Base-by-base conservation (phyloP, 2,113 vertebrate species). In the Aix galericulata region DNA sequence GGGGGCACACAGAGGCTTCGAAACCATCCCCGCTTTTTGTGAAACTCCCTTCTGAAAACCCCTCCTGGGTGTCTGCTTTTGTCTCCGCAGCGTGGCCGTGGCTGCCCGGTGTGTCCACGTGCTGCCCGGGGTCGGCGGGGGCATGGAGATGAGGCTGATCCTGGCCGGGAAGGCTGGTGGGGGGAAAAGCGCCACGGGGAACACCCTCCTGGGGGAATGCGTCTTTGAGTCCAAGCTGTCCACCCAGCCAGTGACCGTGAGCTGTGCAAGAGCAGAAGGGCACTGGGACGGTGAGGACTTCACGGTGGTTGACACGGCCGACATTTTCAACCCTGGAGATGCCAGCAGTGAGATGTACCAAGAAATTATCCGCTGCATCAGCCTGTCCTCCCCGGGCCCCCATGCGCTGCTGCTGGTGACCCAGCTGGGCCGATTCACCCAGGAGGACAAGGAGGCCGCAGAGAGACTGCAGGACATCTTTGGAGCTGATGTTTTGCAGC, bases 241-340 rank as follows among this genome's bases (percentile, higher is more conserved):
- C 2, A 84, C 97, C 7, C 13, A 69, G 15, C 94, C 97, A 1
- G 52, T 97, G 59, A 98, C 98, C 5, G 17, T 32, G 1, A 88
- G 6, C 16, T 98, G 98, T 50, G 82, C 78, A 27, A 96, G 62
- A 12, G 94, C 82, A 42, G 93, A 26, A 0, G 85, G 93, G 17
- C 75, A 36, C 20, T 92, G 87, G 4, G 18, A 59, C 3, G 96
- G 94, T 3, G 48, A 85, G 44, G 86, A 60, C 5, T 15, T 98
- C 58, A 74, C 88, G 5, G 82, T 98, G 76, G 80, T 97, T 2
- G 98, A 98, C 97, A 98, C 97, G 1, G 97, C 98, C 0, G 97
- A 97, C 5, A 94, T 98, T 82, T 97, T 98, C 80, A 88, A 98
- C 85, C 95, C 96, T 4, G 58, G 82, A 5, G 85, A 92, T 42